These are phyloP conservation scores for Drosophila buzzatii DNA, from an alignment of 2,888 invertebrate species.

Conservation along the genomic window DNA sequence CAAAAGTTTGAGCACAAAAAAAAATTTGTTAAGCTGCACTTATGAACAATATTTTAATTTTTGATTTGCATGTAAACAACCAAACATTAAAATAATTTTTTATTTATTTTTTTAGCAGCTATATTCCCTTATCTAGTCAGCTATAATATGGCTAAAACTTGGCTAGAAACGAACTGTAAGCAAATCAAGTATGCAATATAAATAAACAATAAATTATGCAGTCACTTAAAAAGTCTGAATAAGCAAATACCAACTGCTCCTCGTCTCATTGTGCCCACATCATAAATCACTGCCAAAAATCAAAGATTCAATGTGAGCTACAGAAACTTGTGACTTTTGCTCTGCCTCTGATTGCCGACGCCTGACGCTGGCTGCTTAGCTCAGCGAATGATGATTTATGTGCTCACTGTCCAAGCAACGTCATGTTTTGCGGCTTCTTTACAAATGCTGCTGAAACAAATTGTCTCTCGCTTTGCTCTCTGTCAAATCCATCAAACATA, in stretches of 20 bases:
- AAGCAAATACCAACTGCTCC: slow-evolving; percentile 14
- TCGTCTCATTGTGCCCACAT: background rate
- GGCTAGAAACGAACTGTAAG: slow-evolving; percentile 15
- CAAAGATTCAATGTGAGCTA: slow-evolving; percentile 14
- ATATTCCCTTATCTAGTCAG: background rate
- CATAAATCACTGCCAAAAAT: slow-evolving; percentile 44
- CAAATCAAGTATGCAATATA: slow-evolving; percentile 39
- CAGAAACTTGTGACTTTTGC: slow-evolving; percentile 11
- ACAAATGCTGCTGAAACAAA: background rate
- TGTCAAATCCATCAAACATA: slow-evolving; percentile 4
- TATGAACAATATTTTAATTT: slow-evolving; percentile 1
- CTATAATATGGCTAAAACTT: slow-evolving; percentile 20
- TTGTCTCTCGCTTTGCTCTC: background rate
- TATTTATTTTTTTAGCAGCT: too few species aligned
- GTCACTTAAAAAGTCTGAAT: slow-evolving; percentile 33
- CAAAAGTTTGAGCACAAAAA: too few species aligned
- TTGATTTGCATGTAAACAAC: slow-evolving; percentile 1
- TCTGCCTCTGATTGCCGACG: slow-evolving; percentile 2
- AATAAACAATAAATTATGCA: slow-evolving; percentile 51
- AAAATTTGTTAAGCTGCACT: background rate
- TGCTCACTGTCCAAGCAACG: background rate
- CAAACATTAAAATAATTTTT: too few species aligned
- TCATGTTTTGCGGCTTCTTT: background rate
- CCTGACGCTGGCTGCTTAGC: background rate
- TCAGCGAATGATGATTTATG: slow-evolving; percentile 54